A percentile compares a stretch with the other conserved stretches of the same genome.
These are phyloP conservation scores for Anneissia japonica DNA, from an alignment of 35 echinoderm and acorn worm genomes.

Conservation along the genomic window DNA sequence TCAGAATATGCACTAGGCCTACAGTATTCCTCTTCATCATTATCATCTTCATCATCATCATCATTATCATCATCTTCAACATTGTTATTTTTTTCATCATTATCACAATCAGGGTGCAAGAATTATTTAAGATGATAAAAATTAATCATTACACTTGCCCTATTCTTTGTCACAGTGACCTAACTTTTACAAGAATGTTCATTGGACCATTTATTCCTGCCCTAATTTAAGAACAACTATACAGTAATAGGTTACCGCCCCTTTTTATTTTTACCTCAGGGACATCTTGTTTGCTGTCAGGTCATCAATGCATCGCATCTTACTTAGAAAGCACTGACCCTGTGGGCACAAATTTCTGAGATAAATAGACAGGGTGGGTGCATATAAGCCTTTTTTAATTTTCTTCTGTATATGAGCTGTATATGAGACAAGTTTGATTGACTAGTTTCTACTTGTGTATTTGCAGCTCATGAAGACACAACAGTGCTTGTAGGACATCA, in stretches of 20 bases:
- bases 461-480: neutral
- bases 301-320: neutral
- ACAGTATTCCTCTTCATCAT: too few species aligned
- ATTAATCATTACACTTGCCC: too few species aligned
- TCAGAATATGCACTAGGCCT: too few species aligned
- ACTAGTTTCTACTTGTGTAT: neutral
- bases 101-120: too few species aligned
- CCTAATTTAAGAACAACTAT: too few species aligned
- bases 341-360: neutral
- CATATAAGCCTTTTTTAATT: neutral
- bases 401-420: neutral
- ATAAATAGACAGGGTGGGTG: neutral
- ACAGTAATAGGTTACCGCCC: neutral
- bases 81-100: too few species aligned
- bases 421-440: neutral
- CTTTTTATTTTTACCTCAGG: neutral
- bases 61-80: too few species aligned
- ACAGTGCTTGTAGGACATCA: neutral
- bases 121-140: too few species aligned
- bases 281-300: neutral
- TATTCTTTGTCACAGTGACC: too few species aligned
- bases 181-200: too few species aligned
- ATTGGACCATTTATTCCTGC: too few species aligned
- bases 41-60: too few species aligned
- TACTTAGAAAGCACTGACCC: neutral